Evolutionary conservation across 2,797 vertebrate genomes (phyloP).

Genomic region (Poecile montanus): DNA sequence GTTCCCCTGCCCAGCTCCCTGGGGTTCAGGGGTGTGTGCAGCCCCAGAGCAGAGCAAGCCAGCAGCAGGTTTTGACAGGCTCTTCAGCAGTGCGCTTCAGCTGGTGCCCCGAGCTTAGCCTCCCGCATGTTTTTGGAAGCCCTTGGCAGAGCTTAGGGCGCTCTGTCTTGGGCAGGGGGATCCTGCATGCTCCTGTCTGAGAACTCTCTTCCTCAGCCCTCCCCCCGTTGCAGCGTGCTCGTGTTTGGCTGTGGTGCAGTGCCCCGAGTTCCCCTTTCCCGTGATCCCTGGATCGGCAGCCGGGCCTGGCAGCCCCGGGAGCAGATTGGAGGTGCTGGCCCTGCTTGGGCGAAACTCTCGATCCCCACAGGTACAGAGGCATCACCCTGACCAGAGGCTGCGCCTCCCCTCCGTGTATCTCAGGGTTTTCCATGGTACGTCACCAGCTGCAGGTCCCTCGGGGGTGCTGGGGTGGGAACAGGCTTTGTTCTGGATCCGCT

Average conservation of each 20-base stretch:
- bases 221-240: neutral
- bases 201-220: neutral
- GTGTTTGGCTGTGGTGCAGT: neutral
- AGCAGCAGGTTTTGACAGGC: neutral
- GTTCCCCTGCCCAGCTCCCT: neutral
- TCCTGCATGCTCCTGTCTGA: neutral
- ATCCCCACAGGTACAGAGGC: neutral
- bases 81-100: neutral
- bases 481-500: neutral
- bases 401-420: neutral
- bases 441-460: neutral
- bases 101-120: neutral
- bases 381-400: neutral
- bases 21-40: accelerated
- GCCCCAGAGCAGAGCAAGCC: neutral
- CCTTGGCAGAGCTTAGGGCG: neutral
- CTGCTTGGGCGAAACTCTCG: neutral
- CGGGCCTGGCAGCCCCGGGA: neutral
- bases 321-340: neutral
- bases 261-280: neutral
- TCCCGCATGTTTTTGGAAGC: neutral
- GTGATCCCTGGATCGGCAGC: neutral
- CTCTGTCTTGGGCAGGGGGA: neutral
- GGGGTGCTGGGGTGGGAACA: neutral
- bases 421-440: neutral